A percentile compares a stretch with the other conserved stretches of the same genome.
phyloP scores from a whole-genome alignment of 2,797 vertebrate genomes.

The Aplochiton taeniatus region DNA sequence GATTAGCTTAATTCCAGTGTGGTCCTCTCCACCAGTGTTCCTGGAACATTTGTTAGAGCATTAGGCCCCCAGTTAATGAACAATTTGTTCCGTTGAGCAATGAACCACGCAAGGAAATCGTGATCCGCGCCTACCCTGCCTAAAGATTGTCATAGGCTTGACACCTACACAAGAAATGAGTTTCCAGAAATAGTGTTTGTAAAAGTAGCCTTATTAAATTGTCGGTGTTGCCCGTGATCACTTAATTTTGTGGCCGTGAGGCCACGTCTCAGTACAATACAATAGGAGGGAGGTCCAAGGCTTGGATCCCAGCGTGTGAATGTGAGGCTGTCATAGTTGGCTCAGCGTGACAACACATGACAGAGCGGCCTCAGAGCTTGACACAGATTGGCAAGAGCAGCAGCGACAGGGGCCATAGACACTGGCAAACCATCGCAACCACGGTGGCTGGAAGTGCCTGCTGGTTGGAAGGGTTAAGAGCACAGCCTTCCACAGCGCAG shows the following conservation, averaged over 20 bases:
- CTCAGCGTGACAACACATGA: too few relatives aligned
- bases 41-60: conserved; percentile 66
- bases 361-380: too few relatives aligned
- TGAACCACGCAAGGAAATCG: conserved; percentile 49
- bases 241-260: conserved; percentile 38
- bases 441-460: not conserved
- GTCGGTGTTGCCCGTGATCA: conserved; percentile 33
- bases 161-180: conserved; percentile 52
- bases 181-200: conserved; percentile 27
- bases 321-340: too few relatives aligned
- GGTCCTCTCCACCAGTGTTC: conserved; percentile 64
- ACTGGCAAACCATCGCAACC: not conserved
- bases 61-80: conserved; percentile 70
- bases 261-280: too few relatives aligned
- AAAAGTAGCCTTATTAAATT: conserved; percentile 36
- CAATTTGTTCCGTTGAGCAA: conserved; percentile 69
- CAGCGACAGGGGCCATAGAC: conserved; percentile 6
- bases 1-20: conserved; percentile 76
- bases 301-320: not conserved
- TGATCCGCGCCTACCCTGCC: conserved; percentile 30
- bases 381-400: not conserved
- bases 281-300: too few relatives aligned
- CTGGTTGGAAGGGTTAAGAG: conserved; percentile 1
- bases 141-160: conserved; percentile 47
- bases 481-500: not conserved